phyloP scores from a whole-genome alignment of 2,888 invertebrate species.

The Lysandra coridon region DNA sequence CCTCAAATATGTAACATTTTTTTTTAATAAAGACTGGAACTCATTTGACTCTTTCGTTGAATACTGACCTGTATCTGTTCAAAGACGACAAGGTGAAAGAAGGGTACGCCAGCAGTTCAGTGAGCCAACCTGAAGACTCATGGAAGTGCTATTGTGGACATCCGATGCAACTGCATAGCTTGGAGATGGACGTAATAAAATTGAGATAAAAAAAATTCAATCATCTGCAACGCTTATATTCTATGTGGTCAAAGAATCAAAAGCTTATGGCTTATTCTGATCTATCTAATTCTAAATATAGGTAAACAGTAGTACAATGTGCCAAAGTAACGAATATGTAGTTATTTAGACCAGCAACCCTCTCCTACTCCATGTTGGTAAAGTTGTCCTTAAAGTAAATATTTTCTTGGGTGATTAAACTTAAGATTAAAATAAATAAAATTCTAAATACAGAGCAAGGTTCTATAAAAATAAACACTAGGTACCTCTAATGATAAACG shows the following conservation, averaged over 20 bases:
- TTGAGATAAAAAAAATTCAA: constrained; percentile 13
- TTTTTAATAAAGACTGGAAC: constrained; percentile 73
- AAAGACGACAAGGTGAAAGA: constrained; percentile 56
- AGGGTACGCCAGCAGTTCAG: constrained; percentile 50
- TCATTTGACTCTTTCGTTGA: constrained; percentile 64
- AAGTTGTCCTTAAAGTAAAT: background rate
- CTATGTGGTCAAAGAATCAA: background rate
- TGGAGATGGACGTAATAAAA: constrained; percentile 47
- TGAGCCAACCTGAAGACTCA: constrained; percentile 56
- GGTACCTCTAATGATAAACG: background rate
- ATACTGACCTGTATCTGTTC: constrained; percentile 65
- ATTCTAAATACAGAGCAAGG: background rate
- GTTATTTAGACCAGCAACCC: background rate
- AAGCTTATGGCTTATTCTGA: background rate
- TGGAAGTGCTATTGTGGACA: constrained; percentile 56
- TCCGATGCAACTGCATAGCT: constrained; percentile 50
- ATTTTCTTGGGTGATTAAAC: background rate
- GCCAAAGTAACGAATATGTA: background rate
- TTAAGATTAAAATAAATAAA: background rate
- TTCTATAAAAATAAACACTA: no score
- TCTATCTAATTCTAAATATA: background rate
- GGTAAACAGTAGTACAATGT: background rate
- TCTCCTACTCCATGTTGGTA: background rate
- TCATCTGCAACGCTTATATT: background rate
- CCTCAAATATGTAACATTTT: constrained; percentile 63